These are phyloP conservation scores for Caenorhabditis imperialis DNA, from an alignment of 2,888 invertebrate species.

Conservation along the genomic window DNA sequence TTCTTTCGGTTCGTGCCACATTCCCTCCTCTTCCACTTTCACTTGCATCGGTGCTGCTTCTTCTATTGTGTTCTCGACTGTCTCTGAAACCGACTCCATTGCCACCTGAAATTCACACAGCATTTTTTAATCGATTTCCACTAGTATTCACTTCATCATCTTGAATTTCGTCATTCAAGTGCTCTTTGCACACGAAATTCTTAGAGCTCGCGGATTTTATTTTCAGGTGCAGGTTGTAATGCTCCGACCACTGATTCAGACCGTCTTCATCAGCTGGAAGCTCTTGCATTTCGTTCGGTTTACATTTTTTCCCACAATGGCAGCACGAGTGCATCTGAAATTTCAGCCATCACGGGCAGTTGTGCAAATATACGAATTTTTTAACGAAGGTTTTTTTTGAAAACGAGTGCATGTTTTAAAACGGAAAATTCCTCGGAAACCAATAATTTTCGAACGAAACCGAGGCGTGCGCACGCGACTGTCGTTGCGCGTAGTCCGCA, in stretches of 20 bases:
- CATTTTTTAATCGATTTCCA: neutral
- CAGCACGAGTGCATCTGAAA: slow-evolving; percentile 28
- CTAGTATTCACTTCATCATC: neutral
- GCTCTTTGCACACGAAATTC: slow-evolving; percentile 13
- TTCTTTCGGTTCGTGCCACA: slow-evolving; percentile 12
- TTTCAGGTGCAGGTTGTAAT: slow-evolving; percentile 1
- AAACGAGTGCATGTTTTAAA: neutral
- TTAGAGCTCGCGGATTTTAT: neutral
- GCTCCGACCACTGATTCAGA: slow-evolving; percentile 3
- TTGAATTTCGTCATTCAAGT: neutral
- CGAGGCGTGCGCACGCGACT: neutral
- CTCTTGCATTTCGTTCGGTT: neutral
- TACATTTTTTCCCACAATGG: neutral
- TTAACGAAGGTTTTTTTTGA: neutral
- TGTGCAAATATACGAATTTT: too few species aligned
- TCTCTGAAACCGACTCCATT: neutral
- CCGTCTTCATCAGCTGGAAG: slow-evolving; percentile 5
- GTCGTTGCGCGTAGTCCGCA: slow-evolving; percentile 8
- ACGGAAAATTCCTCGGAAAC: neutral
- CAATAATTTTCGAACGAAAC: neutral
- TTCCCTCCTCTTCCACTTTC: neutral
- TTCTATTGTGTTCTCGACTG: neutral
- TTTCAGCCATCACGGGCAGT: too few species aligned
- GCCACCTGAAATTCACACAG: neutral
- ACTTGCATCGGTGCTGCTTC: neutral